Conservation (phyloP, 2,113 vertebrate genomes). For the Sphaerodactylus townsendi region DNA sequence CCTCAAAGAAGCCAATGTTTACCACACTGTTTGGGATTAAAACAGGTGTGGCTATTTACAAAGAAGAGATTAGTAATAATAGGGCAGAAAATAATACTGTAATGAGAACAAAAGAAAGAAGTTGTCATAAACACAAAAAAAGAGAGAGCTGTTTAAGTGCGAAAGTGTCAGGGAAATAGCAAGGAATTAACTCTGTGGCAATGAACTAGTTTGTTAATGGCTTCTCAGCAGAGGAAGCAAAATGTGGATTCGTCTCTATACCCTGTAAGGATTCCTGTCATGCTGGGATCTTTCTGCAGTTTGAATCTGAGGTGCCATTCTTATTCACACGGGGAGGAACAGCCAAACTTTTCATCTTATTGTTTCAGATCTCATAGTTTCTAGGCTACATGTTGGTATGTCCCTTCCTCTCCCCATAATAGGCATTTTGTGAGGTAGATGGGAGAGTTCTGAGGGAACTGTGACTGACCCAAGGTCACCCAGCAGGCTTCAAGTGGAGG, state of each 20-base stretch:
- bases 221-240: constrained; percentile 24
- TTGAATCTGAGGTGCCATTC: background rate
- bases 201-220: constrained; percentile 61
- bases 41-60: constrained; percentile 94
- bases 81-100: constrained; percentile 89
- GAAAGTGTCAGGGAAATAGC: constrained; percentile 84
- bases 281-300: background rate
- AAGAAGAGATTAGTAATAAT: constrained; percentile 92
- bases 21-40: constrained; percentile 80
- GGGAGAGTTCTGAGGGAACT: no score
- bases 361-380: no score
- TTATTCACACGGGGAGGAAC: background rate
- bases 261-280: background rate
- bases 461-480: no score
- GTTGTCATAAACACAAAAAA: constrained; percentile 86
- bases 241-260: background rate
- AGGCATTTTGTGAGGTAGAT: no score
- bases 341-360: no score
- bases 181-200: constrained; percentile 82
- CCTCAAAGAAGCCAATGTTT: constrained; percentile 93
- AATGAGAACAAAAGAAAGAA: constrained; percentile 87
- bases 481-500: no score
- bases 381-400: no score
- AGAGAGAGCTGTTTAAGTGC: constrained; percentile 77
- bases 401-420: no score